Evolutionary conservation across 2,113 vertebrate genomes (phyloP).

Genomic region (Platichthys flesus): DNA sequence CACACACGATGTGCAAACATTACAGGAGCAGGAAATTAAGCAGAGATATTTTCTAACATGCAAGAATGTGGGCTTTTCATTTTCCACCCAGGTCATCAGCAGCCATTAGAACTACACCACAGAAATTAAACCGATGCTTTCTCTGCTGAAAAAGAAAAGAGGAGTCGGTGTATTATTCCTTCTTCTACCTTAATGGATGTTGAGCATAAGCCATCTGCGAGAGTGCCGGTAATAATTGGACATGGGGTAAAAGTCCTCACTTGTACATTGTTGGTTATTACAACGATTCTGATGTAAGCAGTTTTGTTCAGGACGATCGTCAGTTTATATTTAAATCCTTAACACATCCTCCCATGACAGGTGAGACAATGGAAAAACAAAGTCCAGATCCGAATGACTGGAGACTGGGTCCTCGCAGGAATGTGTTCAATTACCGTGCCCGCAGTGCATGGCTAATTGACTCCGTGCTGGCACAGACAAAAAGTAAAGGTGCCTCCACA

Average conservation of each 20-base stretch:
- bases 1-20: constrained; percentile 52
- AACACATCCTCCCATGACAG: constrained; percentile 22
- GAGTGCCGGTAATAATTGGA: constrained; percentile 13
- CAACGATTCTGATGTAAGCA: constrained; percentile 20
- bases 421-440: constrained; percentile 61
- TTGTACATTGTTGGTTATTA: constrained; percentile 1
- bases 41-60: constrained; percentile 30
- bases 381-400: constrained; percentile 49
- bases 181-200: not conserved
- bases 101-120: not conserved
- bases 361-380: constrained; percentile 56
- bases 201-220: constrained; percentile 5
- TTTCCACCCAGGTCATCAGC: constrained; percentile 40
- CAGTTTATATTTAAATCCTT: constrained; percentile 29
- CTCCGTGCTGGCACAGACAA: constrained; percentile 38
- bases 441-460: constrained; percentile 62
- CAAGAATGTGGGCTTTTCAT: constrained; percentile 34
- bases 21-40: constrained; percentile 61
- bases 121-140: constrained; percentile 25
- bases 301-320: constrained; percentile 39
- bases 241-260: not conserved
- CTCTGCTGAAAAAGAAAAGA: not conserved
- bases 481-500: constrained; percentile 13
- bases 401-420: constrained; percentile 34
- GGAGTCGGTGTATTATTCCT: not conserved